phyloP scores from a whole-genome alignment of 2,113 vertebrate species.

The Misgurnus anguillicaudatus region DNA sequence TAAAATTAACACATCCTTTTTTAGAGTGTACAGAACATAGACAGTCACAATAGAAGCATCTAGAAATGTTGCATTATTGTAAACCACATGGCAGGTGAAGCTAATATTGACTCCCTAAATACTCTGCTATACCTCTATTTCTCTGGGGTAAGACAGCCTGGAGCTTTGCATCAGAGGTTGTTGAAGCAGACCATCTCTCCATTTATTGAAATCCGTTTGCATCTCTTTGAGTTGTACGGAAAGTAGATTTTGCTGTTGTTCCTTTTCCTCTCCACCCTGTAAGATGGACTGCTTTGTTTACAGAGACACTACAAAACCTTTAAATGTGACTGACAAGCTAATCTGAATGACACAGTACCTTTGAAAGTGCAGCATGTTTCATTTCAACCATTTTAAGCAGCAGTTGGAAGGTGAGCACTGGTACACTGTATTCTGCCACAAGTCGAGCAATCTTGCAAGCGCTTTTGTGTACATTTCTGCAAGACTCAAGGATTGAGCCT shows the following conservation, averaged over 20 bases:
- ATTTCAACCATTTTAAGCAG: constrained; percentile 63
- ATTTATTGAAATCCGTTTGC: constrained; percentile 52
- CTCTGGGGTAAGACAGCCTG: constrained; percentile 58
- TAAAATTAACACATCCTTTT: too few relatives aligned
- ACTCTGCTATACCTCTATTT: constrained; percentile 64
- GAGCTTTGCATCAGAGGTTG: background rate
- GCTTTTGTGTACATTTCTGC: constrained; percentile 40
- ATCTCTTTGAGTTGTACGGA: fast-evolving
- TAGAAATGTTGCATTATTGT: too few relatives aligned
- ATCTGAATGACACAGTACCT: constrained; percentile 45
- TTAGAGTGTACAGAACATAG: too few relatives aligned
- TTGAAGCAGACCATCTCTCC: constrained; percentile 55
- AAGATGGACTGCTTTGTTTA: background rate
- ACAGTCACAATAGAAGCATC: too few relatives aligned
- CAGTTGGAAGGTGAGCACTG: constrained; percentile 63
- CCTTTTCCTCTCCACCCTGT: constrained; percentile 34
- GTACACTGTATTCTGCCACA: constrained; percentile 45
- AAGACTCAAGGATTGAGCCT: constrained; percentile 28
- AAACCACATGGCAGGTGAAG: too few relatives aligned
- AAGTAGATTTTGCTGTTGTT: background rate
- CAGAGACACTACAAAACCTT: fast-evolving
- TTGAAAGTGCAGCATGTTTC: constrained; percentile 39
- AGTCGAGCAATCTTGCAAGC: constrained; percentile 3
- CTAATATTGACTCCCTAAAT: too few relatives aligned
- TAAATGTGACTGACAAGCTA: background rate